phyloP scores from a whole-genome alignment of 2,113 vertebrate genomes.

The Tachycineta bicolor region DNA sequence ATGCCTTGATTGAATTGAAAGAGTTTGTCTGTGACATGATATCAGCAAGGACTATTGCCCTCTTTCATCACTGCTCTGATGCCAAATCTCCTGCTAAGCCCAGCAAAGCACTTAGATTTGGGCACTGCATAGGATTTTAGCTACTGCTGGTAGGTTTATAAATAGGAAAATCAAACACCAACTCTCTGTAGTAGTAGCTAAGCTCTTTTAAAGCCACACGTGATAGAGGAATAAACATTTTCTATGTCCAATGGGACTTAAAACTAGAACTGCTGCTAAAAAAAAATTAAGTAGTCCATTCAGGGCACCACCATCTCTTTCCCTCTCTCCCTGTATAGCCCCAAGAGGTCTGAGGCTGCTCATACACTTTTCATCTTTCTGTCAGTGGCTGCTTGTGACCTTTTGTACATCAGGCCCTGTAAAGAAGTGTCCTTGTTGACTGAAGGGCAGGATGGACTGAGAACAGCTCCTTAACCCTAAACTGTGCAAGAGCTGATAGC shows the following conservation, averaged over 20 bases:
- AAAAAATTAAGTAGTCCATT: background rate
- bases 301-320: background rate
- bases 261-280: background rate
- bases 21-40: background rate
- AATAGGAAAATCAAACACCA: background rate
- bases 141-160: background rate
- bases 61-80: background rate
- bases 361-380: background rate
- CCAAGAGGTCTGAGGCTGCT: background rate
- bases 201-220: background rate
- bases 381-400: background rate
- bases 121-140: background rate
- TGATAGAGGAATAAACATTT: background rate
- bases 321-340: background rate
- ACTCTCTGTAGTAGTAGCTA: background rate
- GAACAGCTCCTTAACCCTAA: background rate
- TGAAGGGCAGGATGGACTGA: background rate
- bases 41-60: background rate
- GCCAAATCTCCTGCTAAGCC: background rate
- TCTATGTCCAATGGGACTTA: background rate
- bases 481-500: background rate
- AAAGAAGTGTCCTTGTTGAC: background rate
- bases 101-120: background rate
- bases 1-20: background rate
- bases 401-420: background rate